Base-by-base conservation (phyloP, 2,797 vertebrate genomes). In the Mormyrops boulengeri region DNA sequence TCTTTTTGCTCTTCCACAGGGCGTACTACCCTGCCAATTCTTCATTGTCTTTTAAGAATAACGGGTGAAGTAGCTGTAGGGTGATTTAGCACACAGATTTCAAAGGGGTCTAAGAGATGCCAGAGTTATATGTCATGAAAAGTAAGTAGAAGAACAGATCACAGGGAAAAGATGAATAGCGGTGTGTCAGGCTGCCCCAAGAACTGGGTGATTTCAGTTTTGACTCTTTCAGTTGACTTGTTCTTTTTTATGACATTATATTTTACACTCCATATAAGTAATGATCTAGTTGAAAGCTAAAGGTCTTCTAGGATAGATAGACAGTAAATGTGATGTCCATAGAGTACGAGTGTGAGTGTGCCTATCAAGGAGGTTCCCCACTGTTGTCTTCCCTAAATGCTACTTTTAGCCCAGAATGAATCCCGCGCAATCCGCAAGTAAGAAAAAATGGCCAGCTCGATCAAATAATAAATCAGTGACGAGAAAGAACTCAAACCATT, bases 61-160 rank as follows among this genome's bases (percentile, higher is more conserved):
- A 93, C 88, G 92, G 91, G 89, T 82, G 88, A 91, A 90, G 90
- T 91, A 88, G 89, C 89, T 90, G 90, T 62, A 82, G 84, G 91
- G 88, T 92, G 92, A 93, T 93, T 94, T 93, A 93, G 62, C 52
- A 50, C 88, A 88, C 88, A 87, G 90, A 89, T 92, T 91, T 90
- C 90, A 91, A 88, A 91, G 87, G 85, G 91, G 91, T 89, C 93
- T 95, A 90, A 91, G 88, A 90, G 90, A 89, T 91, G 90, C 89
- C 85, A 77, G 89, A 95, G 93, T 94, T 95, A 94, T 95, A 89
- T 90, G 93, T 91, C 93, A 90, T 94, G 91, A 91, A 91, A 90
- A 90, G 91, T 88, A 60, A 90, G 91, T 88, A 60, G 90, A 91
- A 69, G 88, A 89, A 91, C 92, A 91, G 91, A 92, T 93, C 92